A percentile compares a stretch with the other conserved stretches of the same genome.
These are phyloP conservation scores for Botia almorhae DNA, from an alignment of 2,797 vertebrate species.

Conservation along the genomic window DNA sequence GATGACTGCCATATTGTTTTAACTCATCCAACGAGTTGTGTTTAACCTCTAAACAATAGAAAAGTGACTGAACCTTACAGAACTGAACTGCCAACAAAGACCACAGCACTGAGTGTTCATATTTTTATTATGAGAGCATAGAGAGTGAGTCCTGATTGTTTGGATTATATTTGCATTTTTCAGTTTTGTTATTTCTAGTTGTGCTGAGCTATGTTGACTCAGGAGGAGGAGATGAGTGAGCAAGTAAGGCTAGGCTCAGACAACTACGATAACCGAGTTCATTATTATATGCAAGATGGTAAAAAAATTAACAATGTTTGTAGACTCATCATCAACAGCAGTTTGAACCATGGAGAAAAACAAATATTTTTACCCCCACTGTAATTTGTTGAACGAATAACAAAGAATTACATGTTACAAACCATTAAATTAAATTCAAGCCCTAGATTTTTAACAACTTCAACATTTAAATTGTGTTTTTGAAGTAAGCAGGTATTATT, in stretches of 20 bases:
- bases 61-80: background rate
- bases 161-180: conserved; percentile 71
- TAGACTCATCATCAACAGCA: background rate
- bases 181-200: conserved; percentile 75
- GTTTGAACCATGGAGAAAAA: background rate
- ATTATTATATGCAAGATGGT: conserved; percentile 31
- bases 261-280: conserved; percentile 62
- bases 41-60: conserved; percentile 6
- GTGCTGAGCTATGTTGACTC: conserved; percentile 64
- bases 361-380: conserved; percentile 4
- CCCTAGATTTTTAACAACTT: too few relatives aligned
- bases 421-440: conserved; percentile 9
- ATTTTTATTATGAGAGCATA: conserved; percentile 43
- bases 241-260: conserved; percentile 59
- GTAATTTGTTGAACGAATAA: conserved; percentile 14
- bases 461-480: too few relatives aligned
- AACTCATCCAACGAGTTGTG: conserved; percentile 26
- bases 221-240: conserved; percentile 60
- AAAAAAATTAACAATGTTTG: background rate
- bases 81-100: background rate
- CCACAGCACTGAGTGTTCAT: background rate
- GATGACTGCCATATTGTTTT: conserved; percentile 15
- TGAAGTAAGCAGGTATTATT: too few relatives aligned
- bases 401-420: background rate
- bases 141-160: conserved; percentile 49